phyloP scores from a whole-genome alignment of 2,113 vertebrate species.

The Salvelinus namaycush region DNA sequence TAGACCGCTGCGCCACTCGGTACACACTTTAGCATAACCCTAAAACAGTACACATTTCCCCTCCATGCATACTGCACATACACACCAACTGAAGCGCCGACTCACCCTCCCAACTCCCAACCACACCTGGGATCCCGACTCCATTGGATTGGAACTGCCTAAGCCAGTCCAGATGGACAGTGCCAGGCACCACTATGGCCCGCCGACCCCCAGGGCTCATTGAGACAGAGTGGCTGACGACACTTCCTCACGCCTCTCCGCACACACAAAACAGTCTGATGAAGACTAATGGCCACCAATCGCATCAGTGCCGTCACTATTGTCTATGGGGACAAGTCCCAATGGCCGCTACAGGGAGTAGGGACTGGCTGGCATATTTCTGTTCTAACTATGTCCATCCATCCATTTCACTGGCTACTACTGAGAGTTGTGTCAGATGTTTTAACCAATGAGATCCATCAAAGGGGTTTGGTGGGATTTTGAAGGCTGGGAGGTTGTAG shows the following conservation, averaged over 20 bases:
- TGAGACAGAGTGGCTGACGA: conserved; percentile 49
- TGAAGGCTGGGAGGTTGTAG: conserved; percentile 10
- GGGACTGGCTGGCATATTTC: background rate
- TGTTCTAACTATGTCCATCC: background rate
- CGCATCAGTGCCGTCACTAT: conserved; percentile 9
- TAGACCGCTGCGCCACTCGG: too few species aligned
- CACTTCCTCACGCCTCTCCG: conserved; percentile 14
- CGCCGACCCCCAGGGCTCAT: conserved; percentile 20
- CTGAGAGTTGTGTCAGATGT: background rate
- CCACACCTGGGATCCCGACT: conserved; percentile 11
- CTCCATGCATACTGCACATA: background rate
- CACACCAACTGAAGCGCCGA: conserved; percentile 14
- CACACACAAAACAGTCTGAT: conserved; percentile 18
- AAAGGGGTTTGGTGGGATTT: conserved; percentile 10
- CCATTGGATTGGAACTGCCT: conserved; percentile 38
- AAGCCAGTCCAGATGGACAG: conserved; percentile 53
- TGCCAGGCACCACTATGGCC: conserved; percentile 29
- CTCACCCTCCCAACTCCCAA: conserved; percentile 30
- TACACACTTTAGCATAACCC: too few species aligned
- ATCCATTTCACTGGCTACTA: background rate
- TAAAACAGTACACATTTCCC: too few species aligned
- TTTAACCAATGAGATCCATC: background rate
- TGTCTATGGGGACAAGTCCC: background rate
- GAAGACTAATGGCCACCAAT: conserved; percentile 23
- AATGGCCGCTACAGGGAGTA: background rate